phyloP scores from a whole-genome alignment of 2,113 vertebrate genomes.

The Muntiacus reevesi region DNA sequence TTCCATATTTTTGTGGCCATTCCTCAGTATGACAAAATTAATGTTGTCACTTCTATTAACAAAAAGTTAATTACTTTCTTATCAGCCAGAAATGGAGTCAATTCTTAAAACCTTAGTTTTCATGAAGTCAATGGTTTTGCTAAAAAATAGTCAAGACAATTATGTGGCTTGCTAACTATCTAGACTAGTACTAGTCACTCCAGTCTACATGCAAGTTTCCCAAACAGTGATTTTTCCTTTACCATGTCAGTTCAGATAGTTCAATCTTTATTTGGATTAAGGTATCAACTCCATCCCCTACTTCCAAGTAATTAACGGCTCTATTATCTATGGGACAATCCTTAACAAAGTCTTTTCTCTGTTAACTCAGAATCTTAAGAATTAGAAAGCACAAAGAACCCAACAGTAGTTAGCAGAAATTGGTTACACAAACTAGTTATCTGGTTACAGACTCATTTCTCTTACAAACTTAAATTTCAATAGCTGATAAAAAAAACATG shows the following conservation, averaged over 20 bases:
- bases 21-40: slow-evolving; percentile 14
- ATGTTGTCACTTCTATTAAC: background rate
- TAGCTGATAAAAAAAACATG: slow-evolving; percentile 6
- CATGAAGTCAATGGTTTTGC: background rate
- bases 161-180: background rate
- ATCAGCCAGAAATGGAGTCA: background rate
- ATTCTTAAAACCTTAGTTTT: slow-evolving; percentile 11
- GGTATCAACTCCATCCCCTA: background rate
- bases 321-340: background rate
- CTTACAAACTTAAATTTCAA: slow-evolving; percentile 37
- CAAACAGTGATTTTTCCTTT: background rate
- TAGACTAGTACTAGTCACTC: background rate
- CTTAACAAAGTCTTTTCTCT: background rate
- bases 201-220: background rate
- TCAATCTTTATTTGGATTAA: slow-evolving; percentile 2
- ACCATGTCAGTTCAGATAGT: background rate
- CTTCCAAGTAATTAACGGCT: background rate
- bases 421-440: background rate
- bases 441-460: slow-evolving; percentile 14
- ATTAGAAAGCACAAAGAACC: background rate
- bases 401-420: background rate
- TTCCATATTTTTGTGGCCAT: background rate
- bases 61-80: background rate
- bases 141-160: background rate
- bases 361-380: slow-evolving; percentile 32